phyloP scores from a whole-genome alignment of 2,888 invertebrate species.

The Clepsis dumicolana region DNA sequence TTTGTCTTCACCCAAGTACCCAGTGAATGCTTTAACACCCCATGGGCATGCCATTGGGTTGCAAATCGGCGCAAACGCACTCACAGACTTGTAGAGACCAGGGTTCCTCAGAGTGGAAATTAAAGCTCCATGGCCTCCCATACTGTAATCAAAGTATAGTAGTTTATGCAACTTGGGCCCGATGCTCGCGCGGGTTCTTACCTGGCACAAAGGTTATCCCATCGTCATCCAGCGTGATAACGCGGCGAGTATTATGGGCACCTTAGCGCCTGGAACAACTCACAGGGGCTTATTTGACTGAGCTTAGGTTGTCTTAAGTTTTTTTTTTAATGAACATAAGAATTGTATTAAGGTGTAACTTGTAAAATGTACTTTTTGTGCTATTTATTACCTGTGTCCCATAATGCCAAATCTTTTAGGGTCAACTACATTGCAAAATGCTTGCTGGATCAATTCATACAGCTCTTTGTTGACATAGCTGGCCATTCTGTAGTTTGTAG shows the following conservation, averaged over 20 bases:
- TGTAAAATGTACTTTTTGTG: too few relatives aligned
- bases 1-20: slow-evolving; percentile 91
- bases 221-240: too few relatives aligned
- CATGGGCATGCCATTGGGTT: slow-evolving; percentile 94
- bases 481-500: slow-evolving; percentile 97
- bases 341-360: too few relatives aligned
- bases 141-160: slow-evolving; percentile 86
- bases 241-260: too few relatives aligned
- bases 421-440: slow-evolving; percentile 87
- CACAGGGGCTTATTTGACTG: too few relatives aligned
- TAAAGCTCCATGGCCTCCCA: slow-evolving; percentile 99
- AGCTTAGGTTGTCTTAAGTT: too few relatives aligned
- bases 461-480: slow-evolving; percentile 97
- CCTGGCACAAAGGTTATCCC: too few relatives aligned
- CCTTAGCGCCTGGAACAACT: too few relatives aligned
- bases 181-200: too few relatives aligned
- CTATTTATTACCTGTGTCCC: slow-evolving; percentile 92
- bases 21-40: slow-evolving; percentile 94
- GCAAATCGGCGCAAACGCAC: slow-evolving; percentile 97
- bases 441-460: slow-evolving; percentile 89
- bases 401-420: slow-evolving; percentile 90
- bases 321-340: too few relatives aligned
- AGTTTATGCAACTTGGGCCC: neutral
- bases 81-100: slow-evolving; percentile 94
- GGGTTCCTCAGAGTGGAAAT: slow-evolving; percentile 96